phyloP scores from a whole-genome alignment of 2,888 invertebrate species.

The Hanleya hanleyi region DNA sequence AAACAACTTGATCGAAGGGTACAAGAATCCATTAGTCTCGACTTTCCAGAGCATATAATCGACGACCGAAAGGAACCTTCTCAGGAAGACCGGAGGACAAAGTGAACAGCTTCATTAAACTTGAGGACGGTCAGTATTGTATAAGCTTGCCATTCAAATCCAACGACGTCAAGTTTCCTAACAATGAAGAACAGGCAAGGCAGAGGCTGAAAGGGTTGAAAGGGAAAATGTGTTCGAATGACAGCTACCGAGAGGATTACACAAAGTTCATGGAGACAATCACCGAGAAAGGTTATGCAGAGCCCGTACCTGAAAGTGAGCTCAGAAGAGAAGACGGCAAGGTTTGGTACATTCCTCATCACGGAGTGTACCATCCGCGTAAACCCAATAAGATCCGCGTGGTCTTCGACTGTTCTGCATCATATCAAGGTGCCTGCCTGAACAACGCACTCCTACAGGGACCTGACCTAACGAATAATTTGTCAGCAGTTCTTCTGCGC shows the following conservation, averaged over 20 bases:
- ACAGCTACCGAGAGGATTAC: constrained; percentile 2
- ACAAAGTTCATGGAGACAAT: constrained; percentile 14
- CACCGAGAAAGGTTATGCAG: constrained; percentile 13
- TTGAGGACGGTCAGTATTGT: not conserved
- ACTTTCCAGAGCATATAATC: constrained; percentile 30
- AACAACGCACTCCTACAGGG: constrained; percentile 12
- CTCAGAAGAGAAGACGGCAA: too few relatives aligned
- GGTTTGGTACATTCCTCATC: constrained; percentile 25
- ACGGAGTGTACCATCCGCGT: constrained; percentile 24
- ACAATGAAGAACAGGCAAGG: not conserved
- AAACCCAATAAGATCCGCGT: constrained; percentile 6
- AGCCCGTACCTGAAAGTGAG: too few relatives aligned
- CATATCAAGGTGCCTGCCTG: constrained; percentile 5
- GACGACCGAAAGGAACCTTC: constrained; percentile 27
- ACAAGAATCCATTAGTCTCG: constrained; percentile 21
- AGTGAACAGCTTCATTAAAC: constrained; percentile 10
- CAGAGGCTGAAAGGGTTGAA: not conserved
- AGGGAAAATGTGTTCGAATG: not conserved
- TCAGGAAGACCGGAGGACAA: constrained; percentile 23
- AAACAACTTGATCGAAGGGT: constrained; percentile 2
- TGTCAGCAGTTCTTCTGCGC: constrained; percentile 3
- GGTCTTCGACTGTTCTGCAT: constrained; percentile 13
- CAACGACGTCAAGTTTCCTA: not conserved
- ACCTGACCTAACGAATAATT: constrained; percentile 18
- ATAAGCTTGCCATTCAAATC: not conserved